phyloP scores from a whole-genome alignment of 2,888 invertebrate species.

The Andrena haemorrhoa region DNA sequence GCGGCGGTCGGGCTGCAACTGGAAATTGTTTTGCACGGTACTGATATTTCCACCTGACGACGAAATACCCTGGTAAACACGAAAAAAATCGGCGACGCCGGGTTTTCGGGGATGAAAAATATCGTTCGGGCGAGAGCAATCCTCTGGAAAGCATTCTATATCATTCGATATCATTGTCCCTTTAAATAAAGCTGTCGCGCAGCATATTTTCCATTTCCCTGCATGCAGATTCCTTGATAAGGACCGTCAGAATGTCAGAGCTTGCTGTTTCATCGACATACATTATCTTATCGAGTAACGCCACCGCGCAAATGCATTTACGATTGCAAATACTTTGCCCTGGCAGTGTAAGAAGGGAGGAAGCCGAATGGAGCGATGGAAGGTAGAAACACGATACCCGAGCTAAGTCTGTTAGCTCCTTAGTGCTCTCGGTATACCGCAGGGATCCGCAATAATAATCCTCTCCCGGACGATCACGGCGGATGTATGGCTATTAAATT shows the following conservation, averaged over 20 bases:
- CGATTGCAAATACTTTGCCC: slow-evolving; percentile 8
- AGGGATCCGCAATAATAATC: slow-evolving; percentile 77
- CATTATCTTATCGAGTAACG: not conserved
- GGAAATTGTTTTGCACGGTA: slow-evolving; percentile 71
- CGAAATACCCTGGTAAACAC: slow-evolving; percentile 60
- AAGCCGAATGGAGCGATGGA: slow-evolving; percentile 32
- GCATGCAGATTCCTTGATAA: too few relatives aligned
- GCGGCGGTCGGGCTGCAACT: slow-evolving; percentile 67
- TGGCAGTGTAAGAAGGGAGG: slow-evolving; percentile 37
- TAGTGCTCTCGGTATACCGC: slow-evolving; percentile 81
- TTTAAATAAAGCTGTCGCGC: not conserved
- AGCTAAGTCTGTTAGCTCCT: slow-evolving; percentile 84
- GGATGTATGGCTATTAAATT: slow-evolving; percentile 83
- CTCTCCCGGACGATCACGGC: slow-evolving; percentile 76
- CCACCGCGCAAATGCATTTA: slow-evolving; percentile 13
- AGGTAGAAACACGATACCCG: slow-evolving; percentile 81
- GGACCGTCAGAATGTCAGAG: too few relatives aligned
- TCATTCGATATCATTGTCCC: too few relatives aligned
- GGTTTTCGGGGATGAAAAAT: slow-evolving; percentile 44
- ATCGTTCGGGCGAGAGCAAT: not conserved
- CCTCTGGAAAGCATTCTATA: not conserved
- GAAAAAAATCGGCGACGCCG: slow-evolving; percentile 41
- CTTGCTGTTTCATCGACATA: too few relatives aligned
- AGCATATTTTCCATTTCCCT: not conserved
- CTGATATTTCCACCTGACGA: slow-evolving; percentile 64